phyloP scores from a whole-genome alignment of 2,888 invertebrate species.

The Pseudolycoriella hygida region DNA sequence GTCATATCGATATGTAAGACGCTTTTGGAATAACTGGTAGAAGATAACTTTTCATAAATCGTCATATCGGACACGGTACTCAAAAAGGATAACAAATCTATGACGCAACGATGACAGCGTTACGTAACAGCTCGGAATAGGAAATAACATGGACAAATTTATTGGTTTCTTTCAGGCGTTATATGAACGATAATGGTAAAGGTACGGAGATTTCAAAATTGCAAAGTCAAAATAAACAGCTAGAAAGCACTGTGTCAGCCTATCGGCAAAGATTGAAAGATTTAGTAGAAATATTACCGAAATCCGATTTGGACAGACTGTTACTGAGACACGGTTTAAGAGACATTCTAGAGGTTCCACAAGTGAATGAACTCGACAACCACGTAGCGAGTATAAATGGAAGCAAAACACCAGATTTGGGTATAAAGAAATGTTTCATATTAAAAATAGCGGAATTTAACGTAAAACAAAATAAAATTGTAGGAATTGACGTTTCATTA shows the following conservation, averaged over 20 bases:
- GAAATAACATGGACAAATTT: too few species aligned
- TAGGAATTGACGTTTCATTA: constrained; percentile 16
- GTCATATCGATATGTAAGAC: too few species aligned
- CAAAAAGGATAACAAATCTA: too few species aligned
- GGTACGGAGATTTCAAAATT: constrained; percentile 76
- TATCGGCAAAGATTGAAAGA: constrained; percentile 68
- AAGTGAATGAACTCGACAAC: constrained; percentile 15
- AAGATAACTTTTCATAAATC: too few species aligned
- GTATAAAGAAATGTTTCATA: constrained; percentile 13
- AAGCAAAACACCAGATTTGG: constrained; percentile 24
- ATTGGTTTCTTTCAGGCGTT: constrained; percentile 39
- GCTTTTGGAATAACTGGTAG: too few species aligned
- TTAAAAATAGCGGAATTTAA: too few species aligned
- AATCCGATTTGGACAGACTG: constrained; percentile 28
- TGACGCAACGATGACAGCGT: too few species aligned
- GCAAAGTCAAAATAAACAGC: constrained; percentile 70
- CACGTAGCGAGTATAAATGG: constrained; percentile 20
- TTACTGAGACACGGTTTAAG: constrained; percentile 35
- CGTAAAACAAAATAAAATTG: too few species aligned
- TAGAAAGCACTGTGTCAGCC: constrained; percentile 71
- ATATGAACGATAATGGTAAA: constrained; percentile 80
- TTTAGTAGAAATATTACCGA: constrained; percentile 30
- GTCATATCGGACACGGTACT: too few species aligned
- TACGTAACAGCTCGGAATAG: too few species aligned
- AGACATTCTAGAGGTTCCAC: constrained; percentile 33